These are phyloP conservation scores for Palythoa grandiflora DNA, from an alignment of 92 coral and sea anemone genomes.

Conservation along the genomic window DNA sequence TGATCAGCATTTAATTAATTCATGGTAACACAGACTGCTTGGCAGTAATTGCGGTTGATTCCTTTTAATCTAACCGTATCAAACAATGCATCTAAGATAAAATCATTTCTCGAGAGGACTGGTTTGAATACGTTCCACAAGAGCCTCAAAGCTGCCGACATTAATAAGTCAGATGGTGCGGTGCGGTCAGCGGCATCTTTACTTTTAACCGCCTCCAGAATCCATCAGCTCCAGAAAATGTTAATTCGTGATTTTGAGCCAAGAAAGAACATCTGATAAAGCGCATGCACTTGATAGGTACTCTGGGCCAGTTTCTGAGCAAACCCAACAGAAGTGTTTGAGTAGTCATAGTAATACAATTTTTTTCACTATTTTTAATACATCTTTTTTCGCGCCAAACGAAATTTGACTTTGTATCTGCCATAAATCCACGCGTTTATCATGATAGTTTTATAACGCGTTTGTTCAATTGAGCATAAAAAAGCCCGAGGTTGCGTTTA, in stretches of 20 bases:
- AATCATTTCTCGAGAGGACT: not conserved
- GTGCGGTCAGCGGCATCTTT: not conserved
- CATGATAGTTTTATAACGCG: not conserved
- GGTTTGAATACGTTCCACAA: slow-evolving; percentile 25
- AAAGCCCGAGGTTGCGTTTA: not conserved
- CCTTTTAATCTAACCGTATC: slow-evolving; percentile 17
- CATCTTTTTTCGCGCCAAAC: too few relatives aligned
- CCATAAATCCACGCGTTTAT: not conserved
- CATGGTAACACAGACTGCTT: not conserved
- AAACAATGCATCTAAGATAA: slow-evolving; percentile 24
- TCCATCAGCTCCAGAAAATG: not conserved
- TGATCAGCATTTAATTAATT: not conserved
- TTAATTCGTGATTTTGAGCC: not conserved
- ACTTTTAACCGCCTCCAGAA: not conserved
- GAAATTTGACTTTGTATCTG: too few relatives aligned
- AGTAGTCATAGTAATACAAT: too few relatives aligned
- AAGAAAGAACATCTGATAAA: too few relatives aligned
- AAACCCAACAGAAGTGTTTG: too few relatives aligned
- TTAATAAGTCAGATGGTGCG: not conserved
- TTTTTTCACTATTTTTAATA: too few relatives aligned
- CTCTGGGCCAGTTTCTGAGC: too few relatives aligned
- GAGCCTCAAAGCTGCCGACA: slow-evolving; percentile 2
- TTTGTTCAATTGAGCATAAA: not conserved
- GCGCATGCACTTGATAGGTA: too few relatives aligned
- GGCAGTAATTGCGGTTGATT: not conserved